A percentile compares a stretch with the other conserved stretches of the same genome.
Conservation (phyloP, 2,797 vertebrate genomes). For the Ctenopoma multispine region DNA sequence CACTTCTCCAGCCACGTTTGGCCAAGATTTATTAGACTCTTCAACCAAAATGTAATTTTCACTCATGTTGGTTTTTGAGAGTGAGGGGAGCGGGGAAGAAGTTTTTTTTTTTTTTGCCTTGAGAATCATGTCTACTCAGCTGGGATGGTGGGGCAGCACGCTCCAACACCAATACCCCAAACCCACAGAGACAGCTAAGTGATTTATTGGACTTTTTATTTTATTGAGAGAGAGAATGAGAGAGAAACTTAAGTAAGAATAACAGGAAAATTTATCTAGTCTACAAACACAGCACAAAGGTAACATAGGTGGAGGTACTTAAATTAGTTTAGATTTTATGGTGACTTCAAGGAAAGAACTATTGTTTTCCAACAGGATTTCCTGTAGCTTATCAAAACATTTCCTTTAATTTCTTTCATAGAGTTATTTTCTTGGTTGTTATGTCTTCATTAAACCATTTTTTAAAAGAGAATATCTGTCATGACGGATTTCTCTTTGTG, state of each 20-base stretch:
- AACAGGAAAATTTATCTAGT: slow-evolving; percentile 76
- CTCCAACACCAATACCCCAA: slow-evolving; percentile 81
- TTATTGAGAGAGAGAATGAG: slow-evolving; percentile 73
- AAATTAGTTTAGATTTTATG: slow-evolving; percentile 64
- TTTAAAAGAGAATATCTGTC: slow-evolving; percentile 35
- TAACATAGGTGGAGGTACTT: slow-evolving; percentile 68
- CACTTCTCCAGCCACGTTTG: slow-evolving; percentile 73
- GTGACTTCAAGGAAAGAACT: slow-evolving; percentile 51
- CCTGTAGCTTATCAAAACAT: slow-evolving; percentile 62
- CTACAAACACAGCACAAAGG: slow-evolving; percentile 66
- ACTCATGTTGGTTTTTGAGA: slow-evolving; percentile 80
- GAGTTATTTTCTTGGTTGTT: slow-evolving; percentile 52
- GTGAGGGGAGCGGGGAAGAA: slow-evolving; percentile 52
- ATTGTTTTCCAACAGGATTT: slow-evolving; percentile 65
- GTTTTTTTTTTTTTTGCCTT: slow-evolving; percentile 44
- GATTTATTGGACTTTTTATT: slow-evolving; percentile 80
- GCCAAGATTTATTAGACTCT: slow-evolving; percentile 82
- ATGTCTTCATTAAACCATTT: slow-evolving; percentile 40
- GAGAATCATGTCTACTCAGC: slow-evolving; percentile 71
- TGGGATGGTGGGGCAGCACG: slow-evolving; percentile 65
- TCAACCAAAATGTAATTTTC: slow-evolving; percentile 82
- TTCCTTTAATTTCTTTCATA: slow-evolving; percentile 45
- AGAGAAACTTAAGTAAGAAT: slow-evolving; percentile 78
- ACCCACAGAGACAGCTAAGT: slow-evolving; percentile 73
- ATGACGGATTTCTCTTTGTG: slow-evolving; percentile 19